Conservation (phyloP, 2,888 invertebrate genomes). For the Drosophila meridiana region DNA sequence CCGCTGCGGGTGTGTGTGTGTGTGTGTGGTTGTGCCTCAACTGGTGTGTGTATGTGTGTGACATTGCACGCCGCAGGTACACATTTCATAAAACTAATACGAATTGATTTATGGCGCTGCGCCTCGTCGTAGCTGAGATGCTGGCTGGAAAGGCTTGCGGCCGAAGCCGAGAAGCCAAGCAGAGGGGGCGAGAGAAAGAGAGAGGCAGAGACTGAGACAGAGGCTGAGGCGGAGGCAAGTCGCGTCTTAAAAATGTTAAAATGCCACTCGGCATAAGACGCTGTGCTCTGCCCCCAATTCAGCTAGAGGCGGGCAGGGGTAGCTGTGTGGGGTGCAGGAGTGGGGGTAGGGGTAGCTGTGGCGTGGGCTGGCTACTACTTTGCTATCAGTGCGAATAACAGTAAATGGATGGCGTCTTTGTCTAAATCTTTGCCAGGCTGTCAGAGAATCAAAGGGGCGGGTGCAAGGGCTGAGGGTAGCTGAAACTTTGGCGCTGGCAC, state of each 20-base stretch:
- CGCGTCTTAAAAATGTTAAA: constrained; percentile 69
- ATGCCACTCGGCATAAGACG: constrained; percentile 65
- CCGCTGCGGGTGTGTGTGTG: constrained; percentile 1
- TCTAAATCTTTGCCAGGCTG: constrained; percentile 72
- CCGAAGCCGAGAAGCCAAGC: background rate
- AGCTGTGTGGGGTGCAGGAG: background rate
- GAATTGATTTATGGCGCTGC: constrained; percentile 83
- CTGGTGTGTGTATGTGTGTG: constrained; percentile 30
- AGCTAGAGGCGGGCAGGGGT: background rate
- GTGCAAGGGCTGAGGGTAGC: background rate
- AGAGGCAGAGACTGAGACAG: constrained; percentile 2
- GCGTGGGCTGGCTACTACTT: constrained; percentile 36
- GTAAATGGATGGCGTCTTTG: constrained; percentile 64
- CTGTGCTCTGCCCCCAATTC: constrained; percentile 22
- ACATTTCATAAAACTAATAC: constrained; percentile 85
- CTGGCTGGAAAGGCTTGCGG: constrained; percentile 71
- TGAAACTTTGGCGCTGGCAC: constrained; percentile 69
- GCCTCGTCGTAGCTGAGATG: constrained; percentile 35
- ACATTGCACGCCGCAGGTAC: constrained; percentile 81
- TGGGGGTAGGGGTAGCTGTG: background rate
- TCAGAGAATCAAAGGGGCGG: constrained; percentile 33
- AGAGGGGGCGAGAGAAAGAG: background rate
- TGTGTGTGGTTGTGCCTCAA: constrained; percentile 20
- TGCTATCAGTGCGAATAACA: constrained; percentile 65
- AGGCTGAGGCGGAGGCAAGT: constrained; percentile 16